Evolutionary conservation across 2,113 vertebrate genomes (phyloP).

Genomic region (Papio anubis): DNA sequence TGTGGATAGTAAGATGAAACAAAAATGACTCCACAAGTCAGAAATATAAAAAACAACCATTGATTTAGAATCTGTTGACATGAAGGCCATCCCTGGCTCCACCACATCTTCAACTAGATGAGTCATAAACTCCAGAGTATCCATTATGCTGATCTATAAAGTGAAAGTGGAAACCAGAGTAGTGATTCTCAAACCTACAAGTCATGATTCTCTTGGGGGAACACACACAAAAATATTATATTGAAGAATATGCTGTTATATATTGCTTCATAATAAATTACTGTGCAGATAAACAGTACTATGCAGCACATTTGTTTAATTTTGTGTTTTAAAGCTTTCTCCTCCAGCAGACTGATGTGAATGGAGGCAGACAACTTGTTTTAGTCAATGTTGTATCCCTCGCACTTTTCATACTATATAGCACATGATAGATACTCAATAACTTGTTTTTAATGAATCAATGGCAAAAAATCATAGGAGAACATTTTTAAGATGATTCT

Average conservation of each 20-base stretch:
- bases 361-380: background rate
- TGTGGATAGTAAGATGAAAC: background rate
- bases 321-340: conserved; percentile 19
- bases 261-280: background rate
- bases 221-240: background rate
- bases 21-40: background rate
- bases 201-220: background rate
- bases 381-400: background rate
- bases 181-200: background rate
- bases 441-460: background rate
- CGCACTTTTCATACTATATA: background rate
- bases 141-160: background rate
- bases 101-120: background rate
- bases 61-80: background rate
- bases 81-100: background rate
- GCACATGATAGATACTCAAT: background rate
- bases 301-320: background rate
- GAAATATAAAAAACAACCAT: background rate
- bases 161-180: background rate
- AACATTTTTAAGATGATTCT: background rate
- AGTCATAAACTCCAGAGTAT: background rate
- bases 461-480: background rate
- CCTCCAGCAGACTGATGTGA: background rate
- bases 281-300: background rate
- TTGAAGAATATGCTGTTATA: background rate